Base-by-base conservation (phyloP, 2,113 vertebrate genomes). In the Campylorhamphus procurvoides region DNA sequence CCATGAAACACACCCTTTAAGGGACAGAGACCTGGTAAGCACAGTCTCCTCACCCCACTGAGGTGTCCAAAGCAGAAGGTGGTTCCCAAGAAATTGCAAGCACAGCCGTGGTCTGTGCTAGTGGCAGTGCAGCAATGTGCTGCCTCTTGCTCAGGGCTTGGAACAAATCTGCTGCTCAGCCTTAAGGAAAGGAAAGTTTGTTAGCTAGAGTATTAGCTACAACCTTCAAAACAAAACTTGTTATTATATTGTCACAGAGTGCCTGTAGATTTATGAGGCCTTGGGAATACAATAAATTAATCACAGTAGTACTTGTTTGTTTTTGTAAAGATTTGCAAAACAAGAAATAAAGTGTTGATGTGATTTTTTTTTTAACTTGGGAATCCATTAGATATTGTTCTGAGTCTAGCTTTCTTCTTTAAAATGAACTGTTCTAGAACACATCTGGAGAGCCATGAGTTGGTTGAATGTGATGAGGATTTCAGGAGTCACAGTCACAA, bases 271-370 rank as follows among this genome's bases (percentile, higher is more conserved):
- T 96, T 98, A 91, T 95, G 96, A 96, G 95, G 89, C 94, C 85
- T 96, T 81, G 75, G 84, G 95, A 98, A 97, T 94, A 93, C 76
- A 97, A 87, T 94, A 96, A 97, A 97, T 97, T 97, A 97, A 97
- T 97, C 96, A 93, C 93, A 95, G 90, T 97, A 95, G 77, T 96
- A 78, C 58, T 96, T 96, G 73, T 96, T 97, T 98, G 91, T 97
- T 97, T 97, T 93, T 67, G 59, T 88, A 71, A 91, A 95, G 68
- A 84, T 93, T 97, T 97, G 96, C 89, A 97, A 94, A 96, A 94
- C 87, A 90, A 97, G 52, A 74, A 93, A 81, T 84, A 89, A 91
- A 84, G 75, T 49, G 74, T 90, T 88, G 72, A 92, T 93, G 49
- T 62, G 66, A 29, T 28, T 74, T 80, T 53, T 73, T 42, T 73